A percentile compares a stretch with the other conserved stretches of the same genome.
These are phyloP conservation scores for Cephus pulcher DNA, from an alignment of 2,888 invertebrate species.

Conservation along the genomic window DNA sequence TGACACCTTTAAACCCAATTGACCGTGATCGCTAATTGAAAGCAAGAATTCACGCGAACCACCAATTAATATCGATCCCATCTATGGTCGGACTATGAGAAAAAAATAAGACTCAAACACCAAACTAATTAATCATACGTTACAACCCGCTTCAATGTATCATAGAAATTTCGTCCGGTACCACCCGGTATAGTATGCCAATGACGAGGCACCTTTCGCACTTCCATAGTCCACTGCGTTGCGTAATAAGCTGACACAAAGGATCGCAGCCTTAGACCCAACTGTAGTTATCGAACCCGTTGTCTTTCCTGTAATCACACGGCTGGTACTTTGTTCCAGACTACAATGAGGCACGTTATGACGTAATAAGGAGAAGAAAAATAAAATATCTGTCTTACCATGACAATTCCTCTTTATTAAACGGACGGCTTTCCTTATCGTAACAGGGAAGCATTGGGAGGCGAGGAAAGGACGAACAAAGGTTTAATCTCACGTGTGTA, in stretches of 20 bases:
- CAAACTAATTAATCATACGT: neutral
- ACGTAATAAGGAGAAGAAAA: neutral
- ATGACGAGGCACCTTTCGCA: neutral
- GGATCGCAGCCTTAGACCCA: neutral
- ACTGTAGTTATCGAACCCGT: neutral
- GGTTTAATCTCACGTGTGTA: neutral
- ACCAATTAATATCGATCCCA: neutral
- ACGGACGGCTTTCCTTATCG: neutral
- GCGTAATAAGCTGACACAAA: neutral
- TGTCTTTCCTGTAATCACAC: neutral
- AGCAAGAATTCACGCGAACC: neutral
- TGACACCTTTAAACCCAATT: neutral
- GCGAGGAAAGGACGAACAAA: neutral
- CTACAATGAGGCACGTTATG: neutral
- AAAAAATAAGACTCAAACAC: neutral
- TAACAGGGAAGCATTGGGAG: neutral
- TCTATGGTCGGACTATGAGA: neutral
- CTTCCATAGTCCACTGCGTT: neutral
- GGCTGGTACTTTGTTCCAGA: neutral
- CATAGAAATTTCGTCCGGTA: neutral
- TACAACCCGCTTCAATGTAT: neutral
- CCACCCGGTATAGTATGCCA: neutral
- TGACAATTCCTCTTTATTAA: neutral
- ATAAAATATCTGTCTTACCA: neutral
- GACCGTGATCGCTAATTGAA: neutral